Evolutionary conservation across 2,888 invertebrate genomes (phyloP).

Genomic region (Latheticus oryzae): DNA sequence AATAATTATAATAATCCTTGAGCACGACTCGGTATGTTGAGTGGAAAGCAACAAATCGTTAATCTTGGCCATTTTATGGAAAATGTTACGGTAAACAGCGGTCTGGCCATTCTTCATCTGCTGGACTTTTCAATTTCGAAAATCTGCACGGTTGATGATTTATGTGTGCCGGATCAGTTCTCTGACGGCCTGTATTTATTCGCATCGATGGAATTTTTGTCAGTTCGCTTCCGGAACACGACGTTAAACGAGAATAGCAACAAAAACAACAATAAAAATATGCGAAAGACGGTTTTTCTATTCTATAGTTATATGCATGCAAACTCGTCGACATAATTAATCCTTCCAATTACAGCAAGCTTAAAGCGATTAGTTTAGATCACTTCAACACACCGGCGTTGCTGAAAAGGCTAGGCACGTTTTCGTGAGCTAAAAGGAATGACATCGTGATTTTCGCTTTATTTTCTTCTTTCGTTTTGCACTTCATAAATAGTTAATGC

Average conservation of each 20-base stretch:
- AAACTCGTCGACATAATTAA: slow-evolving; percentile 39
- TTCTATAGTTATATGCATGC: slow-evolving; percentile 30
- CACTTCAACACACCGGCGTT: slow-evolving; percentile 29
- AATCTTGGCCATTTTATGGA: slow-evolving; percentile 47
- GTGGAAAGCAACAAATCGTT: slow-evolving; percentile 43
- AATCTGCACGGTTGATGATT: slow-evolving; percentile 47
- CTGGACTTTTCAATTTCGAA: slow-evolving; percentile 46
- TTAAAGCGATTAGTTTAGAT: slow-evolving; percentile 40
- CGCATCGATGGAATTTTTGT: slow-evolving; percentile 18
- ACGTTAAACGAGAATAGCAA: no score
- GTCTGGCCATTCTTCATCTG: slow-evolving; percentile 35
- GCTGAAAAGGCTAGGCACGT: slow-evolving; percentile 57
- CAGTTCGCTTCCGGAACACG: slow-evolving; percentile 26
- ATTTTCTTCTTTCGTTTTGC: slow-evolving; percentile 59
- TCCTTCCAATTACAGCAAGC: slow-evolving; percentile 38
- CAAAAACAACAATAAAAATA: no score
- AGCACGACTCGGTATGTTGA: slow-evolving; percentile 39
- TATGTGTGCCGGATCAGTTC: slow-evolving; percentile 34
- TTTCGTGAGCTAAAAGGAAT: slow-evolving; percentile 60
- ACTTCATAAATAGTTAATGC: slow-evolving; percentile 62
- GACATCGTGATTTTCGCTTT: slow-evolving; percentile 62
- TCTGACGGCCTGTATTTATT: slow-evolving; percentile 23
- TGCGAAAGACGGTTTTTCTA: slow-evolving; percentile 10
- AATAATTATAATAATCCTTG: slow-evolving; percentile 38
- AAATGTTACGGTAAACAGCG: slow-evolving; percentile 43